Evolutionary conservation across 2,888 invertebrate genomes (phyloP).

Genomic region (Neocrepidodera transversa): DNA sequence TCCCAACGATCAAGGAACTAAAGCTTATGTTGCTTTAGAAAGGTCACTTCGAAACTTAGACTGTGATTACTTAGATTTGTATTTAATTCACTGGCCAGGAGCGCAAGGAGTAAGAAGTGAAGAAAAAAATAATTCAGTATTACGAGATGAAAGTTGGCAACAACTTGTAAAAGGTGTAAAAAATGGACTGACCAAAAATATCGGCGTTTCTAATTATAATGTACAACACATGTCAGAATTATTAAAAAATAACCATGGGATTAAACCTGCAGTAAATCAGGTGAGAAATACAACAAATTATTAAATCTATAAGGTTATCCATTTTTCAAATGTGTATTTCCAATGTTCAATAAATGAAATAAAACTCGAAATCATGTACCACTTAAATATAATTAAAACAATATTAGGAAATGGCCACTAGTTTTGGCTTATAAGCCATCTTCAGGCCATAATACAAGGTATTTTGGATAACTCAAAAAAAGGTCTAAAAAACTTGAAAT

Average conservation of each 20-base stretch:
- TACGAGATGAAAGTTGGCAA: constrained; percentile 72
- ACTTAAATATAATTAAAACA: no score
- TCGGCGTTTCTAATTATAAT: constrained; percentile 86
- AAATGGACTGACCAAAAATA: constrained; percentile 67
- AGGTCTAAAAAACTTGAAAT: no score
- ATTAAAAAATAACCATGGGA: constrained; percentile 61
- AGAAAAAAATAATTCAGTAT: constrained; percentile 58
- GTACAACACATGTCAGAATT: constrained; percentile 73
- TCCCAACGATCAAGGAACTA: constrained; percentile 55
- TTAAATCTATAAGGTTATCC: no score
- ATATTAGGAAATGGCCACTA: no score
- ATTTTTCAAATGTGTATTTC: no score
- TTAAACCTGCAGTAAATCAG: constrained; percentile 79
- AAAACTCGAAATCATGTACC: no score
- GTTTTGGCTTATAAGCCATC: no score
- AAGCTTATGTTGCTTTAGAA: constrained; percentile 63
- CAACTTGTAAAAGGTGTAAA: constrained; percentile 70
- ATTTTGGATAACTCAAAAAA: no score
- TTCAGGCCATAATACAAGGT: no score
- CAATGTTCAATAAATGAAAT: no score
- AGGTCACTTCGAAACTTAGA: constrained; percentile 69
- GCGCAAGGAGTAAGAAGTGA: constrained; percentile 62
- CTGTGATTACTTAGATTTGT: constrained; percentile 76
- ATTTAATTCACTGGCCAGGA: constrained; percentile 85
- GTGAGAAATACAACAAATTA: constrained; percentile 56